phyloP scores from a whole-genome alignment of 1,140 invertebrate genomes.

The Drosophila orosa region DNA sequence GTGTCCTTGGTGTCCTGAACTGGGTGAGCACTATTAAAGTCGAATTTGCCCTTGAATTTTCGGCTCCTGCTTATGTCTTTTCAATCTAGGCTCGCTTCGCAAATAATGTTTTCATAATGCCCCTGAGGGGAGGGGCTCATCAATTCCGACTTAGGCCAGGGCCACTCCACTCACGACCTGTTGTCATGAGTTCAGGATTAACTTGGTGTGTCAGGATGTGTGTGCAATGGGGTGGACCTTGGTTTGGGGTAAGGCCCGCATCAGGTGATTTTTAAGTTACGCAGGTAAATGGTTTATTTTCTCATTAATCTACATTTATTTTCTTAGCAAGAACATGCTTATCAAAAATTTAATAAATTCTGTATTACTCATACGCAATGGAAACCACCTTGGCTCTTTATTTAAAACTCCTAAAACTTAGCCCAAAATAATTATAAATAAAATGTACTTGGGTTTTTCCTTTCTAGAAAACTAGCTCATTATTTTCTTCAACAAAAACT shows the following conservation, averaged over 20 bases:
- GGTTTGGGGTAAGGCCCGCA: background rate
- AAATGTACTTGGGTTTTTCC: background rate
- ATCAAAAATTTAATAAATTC: background rate
- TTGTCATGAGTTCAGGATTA: conserved; percentile 49
- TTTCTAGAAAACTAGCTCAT: background rate
- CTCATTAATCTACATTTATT: background rate
- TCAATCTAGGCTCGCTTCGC: conserved; percentile 16
- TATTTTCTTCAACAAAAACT: background rate
- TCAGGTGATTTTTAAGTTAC: background rate
- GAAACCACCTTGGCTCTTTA: no score
- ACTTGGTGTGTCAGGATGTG: conserved; percentile 10
- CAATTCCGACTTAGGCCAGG: conserved; percentile 58
- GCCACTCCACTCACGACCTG: conserved; percentile 39
- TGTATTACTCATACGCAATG: conserved; percentile 1
- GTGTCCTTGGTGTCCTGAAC: conserved; percentile 1
- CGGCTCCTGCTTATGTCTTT: conserved; percentile 15
- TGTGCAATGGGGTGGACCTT: conserved; percentile 10
- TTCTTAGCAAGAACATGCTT: background rate
- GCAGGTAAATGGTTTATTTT: background rate
- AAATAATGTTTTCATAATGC: conserved; percentile 57
- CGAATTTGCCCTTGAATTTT: conserved; percentile 11
- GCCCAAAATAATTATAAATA: no score
- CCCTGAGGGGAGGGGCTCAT: conserved; percentile 52
- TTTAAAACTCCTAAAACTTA: background rate
- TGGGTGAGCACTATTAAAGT: conserved; percentile 31